These are phyloP conservation scores for Asbolus verrucosus DNA, from an alignment of 1,140 invertebrate genomes.

Conservation along the genomic window DNA sequence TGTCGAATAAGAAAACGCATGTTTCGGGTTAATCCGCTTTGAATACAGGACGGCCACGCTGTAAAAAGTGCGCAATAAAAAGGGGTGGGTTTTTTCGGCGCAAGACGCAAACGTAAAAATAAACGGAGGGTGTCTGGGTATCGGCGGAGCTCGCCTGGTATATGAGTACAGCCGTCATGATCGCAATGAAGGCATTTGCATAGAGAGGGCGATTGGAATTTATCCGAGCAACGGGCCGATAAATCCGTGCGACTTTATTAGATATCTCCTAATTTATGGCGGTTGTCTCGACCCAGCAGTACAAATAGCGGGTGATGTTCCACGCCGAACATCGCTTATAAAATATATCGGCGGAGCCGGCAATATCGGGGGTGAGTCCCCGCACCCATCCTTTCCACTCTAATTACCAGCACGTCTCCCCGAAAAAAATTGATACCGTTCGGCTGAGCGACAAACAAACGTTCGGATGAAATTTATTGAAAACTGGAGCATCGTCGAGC, in stretches of 20 bases:
- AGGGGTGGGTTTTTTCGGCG: too few species aligned
- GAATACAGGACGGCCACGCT: too few species aligned
- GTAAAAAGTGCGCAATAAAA: too few species aligned
- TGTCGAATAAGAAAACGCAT: too few species aligned
- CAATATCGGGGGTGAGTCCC: conserved; percentile 32
- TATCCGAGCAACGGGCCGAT: conserved; percentile 61
- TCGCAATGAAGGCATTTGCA: conserved; percentile 60
- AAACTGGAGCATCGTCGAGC: conserved; percentile 25
- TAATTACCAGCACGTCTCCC: conserved; percentile 7
- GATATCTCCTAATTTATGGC: conserved; percentile 65
- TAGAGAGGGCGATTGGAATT: conserved; percentile 60
- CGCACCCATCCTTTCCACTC: not conserved
- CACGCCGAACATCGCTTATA: conserved; percentile 58
- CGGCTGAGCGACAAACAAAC: conserved; percentile 12
- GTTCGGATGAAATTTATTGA: conserved; percentile 14
- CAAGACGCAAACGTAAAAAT: too few species aligned
- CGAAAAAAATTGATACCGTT: conserved; percentile 22
- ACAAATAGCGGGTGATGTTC: conserved; percentile 55
- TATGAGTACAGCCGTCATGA: conserved; percentile 45
- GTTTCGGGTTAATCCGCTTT: too few species aligned
- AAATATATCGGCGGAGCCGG: conserved; percentile 55
- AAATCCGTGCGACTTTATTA: conserved; percentile 65
- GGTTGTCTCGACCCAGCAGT: conserved; percentile 58
- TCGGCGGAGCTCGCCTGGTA: conserved; percentile 1
- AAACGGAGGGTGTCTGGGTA: too few species aligned